A percentile compares a stretch with the other conserved stretches of the same genome.
Evolutionary conservation across 1,140 invertebrate species (phyloP).

Genomic region (Daktulosphaira vitifoliae): DNA sequence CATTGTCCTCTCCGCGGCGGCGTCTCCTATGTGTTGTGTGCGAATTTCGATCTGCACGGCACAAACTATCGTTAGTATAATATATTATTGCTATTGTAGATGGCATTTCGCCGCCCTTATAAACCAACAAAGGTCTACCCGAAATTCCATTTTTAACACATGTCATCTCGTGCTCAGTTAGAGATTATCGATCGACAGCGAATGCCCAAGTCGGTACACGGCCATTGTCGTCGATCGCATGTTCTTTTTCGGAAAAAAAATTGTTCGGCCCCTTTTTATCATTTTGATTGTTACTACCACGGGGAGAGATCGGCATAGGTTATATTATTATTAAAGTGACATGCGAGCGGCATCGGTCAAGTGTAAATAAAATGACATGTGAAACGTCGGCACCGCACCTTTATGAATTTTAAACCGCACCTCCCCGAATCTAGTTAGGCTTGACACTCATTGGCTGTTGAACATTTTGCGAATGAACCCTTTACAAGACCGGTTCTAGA

Average conservation of each 20-base stretch:
- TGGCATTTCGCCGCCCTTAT: not conserved
- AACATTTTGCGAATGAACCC: no score
- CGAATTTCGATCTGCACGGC: slow-evolving; percentile 12
- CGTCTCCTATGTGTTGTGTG: not conserved
- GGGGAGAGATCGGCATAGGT: not conserved
- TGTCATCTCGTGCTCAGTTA: slow-evolving; percentile 1
- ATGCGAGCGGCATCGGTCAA: slow-evolving; percentile 31
- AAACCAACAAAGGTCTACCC: not conserved
- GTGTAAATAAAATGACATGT: slow-evolving; percentile 33
- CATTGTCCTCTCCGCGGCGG: slow-evolving; percentile 14
- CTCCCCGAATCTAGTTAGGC: slow-evolving; percentile 20
- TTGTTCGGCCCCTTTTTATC: not conserved
- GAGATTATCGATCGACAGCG: slow-evolving; percentile 27
- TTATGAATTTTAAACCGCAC: slow-evolving; percentile 17
- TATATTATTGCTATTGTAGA: not conserved
- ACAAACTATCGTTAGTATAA: not conserved
- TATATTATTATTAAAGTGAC: not conserved
- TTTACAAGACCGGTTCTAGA: no score
- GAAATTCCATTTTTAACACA: slow-evolving; percentile 32
- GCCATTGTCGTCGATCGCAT: not conserved
- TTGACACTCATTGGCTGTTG: no score
- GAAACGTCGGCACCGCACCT: slow-evolving; percentile 9
- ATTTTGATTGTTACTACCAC: not conserved
- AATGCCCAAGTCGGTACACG: not conserved
- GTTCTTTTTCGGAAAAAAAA: not conserved